A percentile compares a stretch with the other conserved stretches of the same genome.
These are phyloP conservation scores for Clarias batrachus DNA, from an alignment of 2,113 vertebrate species.

Conservation along the genomic window DNA sequence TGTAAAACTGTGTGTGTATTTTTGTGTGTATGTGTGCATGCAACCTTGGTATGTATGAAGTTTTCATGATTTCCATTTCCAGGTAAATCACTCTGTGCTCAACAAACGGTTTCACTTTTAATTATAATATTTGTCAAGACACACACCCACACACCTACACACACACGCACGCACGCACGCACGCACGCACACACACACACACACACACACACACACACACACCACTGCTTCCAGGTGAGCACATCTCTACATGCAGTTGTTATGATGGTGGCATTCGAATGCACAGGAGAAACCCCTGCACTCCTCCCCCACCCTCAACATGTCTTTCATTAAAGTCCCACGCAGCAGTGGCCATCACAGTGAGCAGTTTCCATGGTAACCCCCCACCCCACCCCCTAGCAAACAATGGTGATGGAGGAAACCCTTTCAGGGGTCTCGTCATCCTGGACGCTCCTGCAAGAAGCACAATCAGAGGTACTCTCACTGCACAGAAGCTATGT, in stretches of 20 bases:
- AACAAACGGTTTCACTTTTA: slow-evolving; percentile 51
- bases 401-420: slow-evolving; percentile 49
- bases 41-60: slow-evolving; percentile 11
- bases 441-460: slow-evolving; percentile 35
- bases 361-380: slow-evolving; percentile 57
- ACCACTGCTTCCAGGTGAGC: slow-evolving; percentile 7
- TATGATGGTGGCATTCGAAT: slow-evolving; percentile 54
- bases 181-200: slow-evolving; percentile 29
- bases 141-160: slow-evolving; percentile 38
- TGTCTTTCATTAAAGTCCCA: slow-evolving; percentile 55
- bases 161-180: slow-evolving; percentile 40
- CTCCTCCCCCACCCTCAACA: slow-evolving; percentile 33
- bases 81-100: slow-evolving; percentile 49
- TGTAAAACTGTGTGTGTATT: neutral
- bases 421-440: slow-evolving; percentile 47
- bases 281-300: slow-evolving; percentile 43
- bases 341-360: slow-evolving; percentile 55
- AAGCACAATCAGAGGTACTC: slow-evolving; percentile 38
- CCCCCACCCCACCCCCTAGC: slow-evolving; percentile 25
- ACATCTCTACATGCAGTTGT: slow-evolving; percentile 31
- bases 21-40: slow-evolving; percentile 18
- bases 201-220: slow-evolving; percentile 27
- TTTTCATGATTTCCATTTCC: slow-evolving; percentile 49
- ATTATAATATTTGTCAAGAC: slow-evolving; percentile 47
- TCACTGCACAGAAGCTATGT: slow-evolving; percentile 23